Evolutionary conservation across 2,113 vertebrate genomes (phyloP).

Genomic region (Myrmecobius fasciatus): DNA sequence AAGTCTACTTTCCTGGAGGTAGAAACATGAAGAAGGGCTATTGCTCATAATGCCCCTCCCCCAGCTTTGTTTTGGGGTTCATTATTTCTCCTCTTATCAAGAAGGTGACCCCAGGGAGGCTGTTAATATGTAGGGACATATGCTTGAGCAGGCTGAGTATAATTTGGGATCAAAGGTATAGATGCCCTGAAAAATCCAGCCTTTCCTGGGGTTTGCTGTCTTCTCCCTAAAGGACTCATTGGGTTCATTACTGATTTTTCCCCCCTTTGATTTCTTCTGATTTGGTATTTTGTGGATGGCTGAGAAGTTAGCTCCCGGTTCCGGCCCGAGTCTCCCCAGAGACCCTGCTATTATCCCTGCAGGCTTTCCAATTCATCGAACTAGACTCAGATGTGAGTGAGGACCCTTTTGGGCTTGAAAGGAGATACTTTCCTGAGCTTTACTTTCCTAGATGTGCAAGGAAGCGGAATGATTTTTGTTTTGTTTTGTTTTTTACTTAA

Average conservation of each 20-base stretch:
- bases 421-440: background rate
- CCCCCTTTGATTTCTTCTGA: background rate
- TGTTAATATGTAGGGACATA: background rate
- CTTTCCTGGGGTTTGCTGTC: background rate
- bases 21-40: background rate
- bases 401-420: background rate
- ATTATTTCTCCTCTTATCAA: background rate
- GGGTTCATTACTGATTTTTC: background rate
- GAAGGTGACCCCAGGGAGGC: background rate
- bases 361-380: conserved; percentile 81
- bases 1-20: background rate
- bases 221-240: background rate
- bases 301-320: conserved; percentile 78
- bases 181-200: background rate
- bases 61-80: background rate
- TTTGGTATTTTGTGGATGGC: conserved; percentile 85
- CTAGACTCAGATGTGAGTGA: conserved; percentile 59
- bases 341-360: conserved; percentile 81
- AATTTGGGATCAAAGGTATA: background rate
- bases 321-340: conserved; percentile 80
- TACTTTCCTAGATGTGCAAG: background rate
- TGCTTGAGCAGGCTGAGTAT: background rate
- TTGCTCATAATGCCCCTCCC: background rate
- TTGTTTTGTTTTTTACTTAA: background rate
- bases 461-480: background rate